Percentiles rank a stretch among this genome's conserved stretches.
Conservation (phyloP, 2,888 invertebrate genomes). For the Argyresthia albistria region DNA sequence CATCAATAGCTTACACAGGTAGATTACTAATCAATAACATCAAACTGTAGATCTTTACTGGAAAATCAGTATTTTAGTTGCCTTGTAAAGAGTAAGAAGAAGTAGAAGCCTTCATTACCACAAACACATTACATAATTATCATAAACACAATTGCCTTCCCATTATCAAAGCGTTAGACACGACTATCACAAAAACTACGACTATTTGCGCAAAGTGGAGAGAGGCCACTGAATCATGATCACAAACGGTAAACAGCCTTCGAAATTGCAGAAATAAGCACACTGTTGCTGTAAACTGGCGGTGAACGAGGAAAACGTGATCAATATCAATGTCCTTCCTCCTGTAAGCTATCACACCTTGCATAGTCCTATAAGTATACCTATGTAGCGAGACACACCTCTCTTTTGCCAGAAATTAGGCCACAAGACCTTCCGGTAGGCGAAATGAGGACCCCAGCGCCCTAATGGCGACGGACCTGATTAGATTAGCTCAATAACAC, state of each 20-base stretch:
- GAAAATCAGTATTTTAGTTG: too few species aligned
- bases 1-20: too few species aligned
- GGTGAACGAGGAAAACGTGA: slow-evolving; percentile 18
- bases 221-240: neutral
- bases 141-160: too few species aligned
- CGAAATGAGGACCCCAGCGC: slow-evolving; percentile 11
- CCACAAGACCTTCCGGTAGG: slow-evolving; percentile 20
- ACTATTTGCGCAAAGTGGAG: too few species aligned
- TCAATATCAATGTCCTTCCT: slow-evolving; percentile 46
- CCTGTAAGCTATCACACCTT: slow-evolving; percentile 58
- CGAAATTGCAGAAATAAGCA: neutral
- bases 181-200: too few species aligned
- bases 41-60: too few species aligned
- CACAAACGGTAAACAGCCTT: neutral
- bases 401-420: slow-evolving; percentile 22
- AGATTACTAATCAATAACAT: too few species aligned
- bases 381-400: slow-evolving; percentile 16
- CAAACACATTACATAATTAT: too few species aligned
- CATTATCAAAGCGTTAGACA: neutral
- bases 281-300: slow-evolving; percentile 4
- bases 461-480: slow-evolving; percentile 19
- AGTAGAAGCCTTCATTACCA: too few species aligned
- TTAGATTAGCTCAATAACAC: slow-evolving; percentile 22
- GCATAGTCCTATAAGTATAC: slow-evolving; percentile 20
- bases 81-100: too few species aligned